Base-by-base conservation (phyloP, 1,140 invertebrate genomes). In the Adoxophyes honmai region DNA sequence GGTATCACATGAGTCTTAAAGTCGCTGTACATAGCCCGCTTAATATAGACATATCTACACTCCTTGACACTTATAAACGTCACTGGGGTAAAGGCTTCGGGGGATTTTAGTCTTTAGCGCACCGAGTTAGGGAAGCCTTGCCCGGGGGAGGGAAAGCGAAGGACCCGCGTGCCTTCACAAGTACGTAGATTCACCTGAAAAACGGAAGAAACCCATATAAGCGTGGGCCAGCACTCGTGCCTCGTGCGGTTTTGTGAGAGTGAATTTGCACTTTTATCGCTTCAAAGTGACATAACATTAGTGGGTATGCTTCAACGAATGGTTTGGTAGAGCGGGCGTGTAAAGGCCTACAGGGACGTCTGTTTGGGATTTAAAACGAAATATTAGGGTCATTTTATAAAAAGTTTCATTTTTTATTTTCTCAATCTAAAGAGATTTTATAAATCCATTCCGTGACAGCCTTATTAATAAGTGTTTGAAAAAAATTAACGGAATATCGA, bases 141-240 rank as follows among this genome's bases (percentile, higher is more conserved):
- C 74, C 64, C 66, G 78, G 76, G 77, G 70, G 64, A 73, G 71
- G 67, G 73, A 65, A 66, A 61, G 68, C 66, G 73, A 59, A 68
- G 71, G 65, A 61, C 67, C 71, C 63, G 66, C 74, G 71, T 70
- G 75, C 65, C 77, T 73, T 90, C 89, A 90, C 89, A 90, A 81
- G 79, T 90, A 89, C 64, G 87, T 90, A 54, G 89, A 89, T 85
- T 90, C 89, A 88, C 89, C 89, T 90, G 89, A 72, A 89, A 89
- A 76, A 78, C 6, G 70, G 62, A 79, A 84, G 70, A 86, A 75
- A 77, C 78, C 59, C 53, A 52, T 39, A 34, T 62, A 51, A 62
- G 60, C 55, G 37, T 52, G 21, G 0, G 11, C 13, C 34, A 62
- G 60, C 52, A 66, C 64, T 67, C 52, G 57, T 67, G 73, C 73